Percentiles rank a stretch among this genome's conserved stretches.
These are phyloP conservation scores for Crossaster papposus DNA, from an alignment of 53 echinoderm and acorn worm species.

Conservation along the genomic window DNA sequence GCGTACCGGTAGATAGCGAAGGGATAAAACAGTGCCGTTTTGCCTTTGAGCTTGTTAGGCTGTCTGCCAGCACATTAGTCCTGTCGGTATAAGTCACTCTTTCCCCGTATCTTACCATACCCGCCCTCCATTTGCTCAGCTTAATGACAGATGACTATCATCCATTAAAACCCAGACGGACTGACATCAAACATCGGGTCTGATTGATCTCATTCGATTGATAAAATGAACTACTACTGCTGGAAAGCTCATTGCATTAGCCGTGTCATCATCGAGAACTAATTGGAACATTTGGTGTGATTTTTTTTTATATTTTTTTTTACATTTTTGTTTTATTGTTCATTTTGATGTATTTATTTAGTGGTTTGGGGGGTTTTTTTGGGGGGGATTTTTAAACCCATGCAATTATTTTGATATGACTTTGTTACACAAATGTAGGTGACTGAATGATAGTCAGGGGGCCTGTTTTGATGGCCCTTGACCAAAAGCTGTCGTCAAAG, in stretches of 20 bases:
- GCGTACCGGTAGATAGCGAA: not conserved
- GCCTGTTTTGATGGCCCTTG: too few species aligned
- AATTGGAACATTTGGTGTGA: not conserved
- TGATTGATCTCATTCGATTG: not conserved
- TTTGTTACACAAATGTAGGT: too few species aligned
- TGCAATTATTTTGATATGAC: too few species aligned
- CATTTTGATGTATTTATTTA: too few species aligned
- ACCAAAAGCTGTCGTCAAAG: too few species aligned
- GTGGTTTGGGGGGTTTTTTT: too few species aligned
- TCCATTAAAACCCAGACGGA: not conserved
- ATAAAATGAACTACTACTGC: not conserved
- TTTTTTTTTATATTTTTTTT: not conserved
- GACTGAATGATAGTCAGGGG: too few species aligned
- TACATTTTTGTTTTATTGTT: not conserved
- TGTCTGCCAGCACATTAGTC: constrained; percentile 51
- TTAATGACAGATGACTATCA: not conserved
- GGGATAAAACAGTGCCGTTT: not conserved
- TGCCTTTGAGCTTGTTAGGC: constrained; percentile 42
- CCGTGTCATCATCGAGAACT: not conserved
- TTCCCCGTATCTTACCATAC: not conserved
- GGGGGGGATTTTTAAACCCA: too few species aligned
- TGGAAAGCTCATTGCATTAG: not conserved
- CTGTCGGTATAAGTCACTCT: not conserved
- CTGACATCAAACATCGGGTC: not conserved
- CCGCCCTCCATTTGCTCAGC: constrained; percentile 24